Evolutionary conservation across 35 echinoderm and acorn worm species (phyloP), one percentile per base, ranked within the genome.

Genomic region (Strongylocentrotus purpuratus): DNA sequence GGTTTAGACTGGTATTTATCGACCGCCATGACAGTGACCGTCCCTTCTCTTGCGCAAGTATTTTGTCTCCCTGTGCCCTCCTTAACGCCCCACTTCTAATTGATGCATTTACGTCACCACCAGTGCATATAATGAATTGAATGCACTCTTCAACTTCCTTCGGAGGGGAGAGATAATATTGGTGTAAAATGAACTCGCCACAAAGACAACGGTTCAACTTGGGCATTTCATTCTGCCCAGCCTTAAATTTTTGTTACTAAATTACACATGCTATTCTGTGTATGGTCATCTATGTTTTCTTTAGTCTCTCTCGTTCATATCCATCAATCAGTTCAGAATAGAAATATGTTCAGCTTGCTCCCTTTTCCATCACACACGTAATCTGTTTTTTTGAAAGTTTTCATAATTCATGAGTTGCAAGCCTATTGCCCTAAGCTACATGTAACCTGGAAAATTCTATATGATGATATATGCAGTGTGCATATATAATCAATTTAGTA

Each of bases 101-200:
- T 89, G 87, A 89, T 89, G 87, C 31, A 41, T 89, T 89, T 89
- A 31, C 87, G 87, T 89, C 87, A 89, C n/a, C 87, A 89, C 33
- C 87, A 89, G 33, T 89, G 87, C 87, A 89, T 89, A 46, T 89
- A 89, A 89, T 89, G 87, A 89, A 89, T 89, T 89, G 45, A 89
- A 89, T 89, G 87, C 87, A 89, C 33, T 89, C 87, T 89, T 89
- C 87, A 31, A 15, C 20, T 89, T 31, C 45, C 32, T 45, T 45
- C 33, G 45, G 87, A 89, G 20, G 65, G 65, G 28, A n/a, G 20
- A 78, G 20, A n/a, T 4, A 78, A 18, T 78, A n/a, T 0, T 78
- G 65, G 65, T 78, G 20, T 22, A 78, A 28, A 78, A n/a, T 78
- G 65, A 78, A 78, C 7, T 15, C 65, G 4, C 5, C 65, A 8